Conservation (phyloP, 2,888 invertebrate species). For the Sisyra terminalis region DNA sequence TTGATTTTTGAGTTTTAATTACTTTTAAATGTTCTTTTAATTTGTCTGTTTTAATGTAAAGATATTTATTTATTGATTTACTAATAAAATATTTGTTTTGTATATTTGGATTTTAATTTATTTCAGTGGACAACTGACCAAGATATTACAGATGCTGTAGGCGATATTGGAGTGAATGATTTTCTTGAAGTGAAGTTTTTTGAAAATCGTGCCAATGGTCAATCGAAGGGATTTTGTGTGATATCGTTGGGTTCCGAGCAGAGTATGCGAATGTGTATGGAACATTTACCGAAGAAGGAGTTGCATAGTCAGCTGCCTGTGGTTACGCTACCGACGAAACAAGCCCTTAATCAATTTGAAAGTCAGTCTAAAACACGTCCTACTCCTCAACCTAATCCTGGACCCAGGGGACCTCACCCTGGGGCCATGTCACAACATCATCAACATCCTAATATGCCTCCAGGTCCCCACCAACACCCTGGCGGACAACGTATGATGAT, state of each 20-base stretch:
- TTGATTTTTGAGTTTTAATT: background rate
- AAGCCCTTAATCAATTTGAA: conserved; percentile 72
- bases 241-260: conserved; percentile 86
- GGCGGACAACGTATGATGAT: conserved; percentile 33
- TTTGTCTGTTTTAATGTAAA: conserved; percentile 4
- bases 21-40: conserved; percentile 3
- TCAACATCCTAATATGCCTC: conserved; percentile 28
- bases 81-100: background rate
- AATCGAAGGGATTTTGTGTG: conserved; percentile 96
- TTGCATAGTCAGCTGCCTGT: conserved; percentile 90
- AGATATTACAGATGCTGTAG: conserved; percentile 83
- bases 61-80: background rate
- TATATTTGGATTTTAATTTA: conserved; percentile 11
- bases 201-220: conserved; percentile 96
- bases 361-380: conserved; percentile 83
- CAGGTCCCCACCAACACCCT: conserved; percentile 35
- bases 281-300: conserved; percentile 86
- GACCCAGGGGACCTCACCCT: conserved; percentile 40
- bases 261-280: conserved; percentile 79
- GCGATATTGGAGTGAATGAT: conserved; percentile 77
- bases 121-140: conserved; percentile 95
- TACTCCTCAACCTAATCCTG: conserved; percentile 55
- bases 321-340: conserved; percentile 90
- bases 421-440: conserved; percentile 33
- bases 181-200: conserved; percentile 98